These are phyloP conservation scores for Morinoia aosen DNA, from an alignment of 2,888 invertebrate genomes.

Conservation along the genomic window DNA sequence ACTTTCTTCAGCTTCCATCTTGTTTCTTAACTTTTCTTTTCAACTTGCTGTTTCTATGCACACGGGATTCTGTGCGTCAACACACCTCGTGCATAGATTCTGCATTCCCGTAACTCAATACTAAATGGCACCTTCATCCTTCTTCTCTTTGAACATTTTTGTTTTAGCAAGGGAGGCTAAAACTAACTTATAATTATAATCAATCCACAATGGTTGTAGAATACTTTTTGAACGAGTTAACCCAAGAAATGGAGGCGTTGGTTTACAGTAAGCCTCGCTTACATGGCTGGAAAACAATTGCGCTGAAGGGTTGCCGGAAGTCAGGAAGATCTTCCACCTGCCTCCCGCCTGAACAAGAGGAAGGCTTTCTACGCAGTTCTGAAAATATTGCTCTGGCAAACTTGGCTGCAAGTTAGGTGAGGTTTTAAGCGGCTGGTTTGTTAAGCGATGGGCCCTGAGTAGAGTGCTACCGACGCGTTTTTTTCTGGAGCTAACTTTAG, in stretches of 20 bases:
- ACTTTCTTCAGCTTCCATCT: too few relatives aligned
- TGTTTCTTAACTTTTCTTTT: too few relatives aligned
- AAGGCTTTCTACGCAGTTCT: constrained; percentile 12
- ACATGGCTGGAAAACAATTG: not conserved
- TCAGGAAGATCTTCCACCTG: not conserved
- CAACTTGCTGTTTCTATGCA: too few relatives aligned
- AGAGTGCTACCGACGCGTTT: constrained; percentile 16
- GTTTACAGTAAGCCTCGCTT: not conserved
- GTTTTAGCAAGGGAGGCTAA: too few relatives aligned
- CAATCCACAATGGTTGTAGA: not conserved
- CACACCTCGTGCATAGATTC: too few relatives aligned
- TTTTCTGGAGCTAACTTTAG: not conserved
- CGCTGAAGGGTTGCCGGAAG: not conserved
- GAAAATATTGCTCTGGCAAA: constrained; percentile 33
- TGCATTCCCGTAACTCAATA: too few relatives aligned
- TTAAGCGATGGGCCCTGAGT: constrained; percentile 22
- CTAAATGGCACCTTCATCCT: too few relatives aligned
- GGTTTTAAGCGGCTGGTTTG: constrained; percentile 40
- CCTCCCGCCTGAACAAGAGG: not conserved
- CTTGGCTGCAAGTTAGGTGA: constrained; percentile 4
- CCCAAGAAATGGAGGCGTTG: not conserved
- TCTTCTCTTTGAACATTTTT: too few relatives aligned
- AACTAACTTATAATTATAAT: too few relatives aligned
- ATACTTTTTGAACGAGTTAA: not conserved
- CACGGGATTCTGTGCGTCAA: too few relatives aligned